A percentile compares a stretch with the other conserved stretches of the same genome.
Conservation (phyloP, 2,888 invertebrate genomes). For the Tridacna gigas region DNA sequence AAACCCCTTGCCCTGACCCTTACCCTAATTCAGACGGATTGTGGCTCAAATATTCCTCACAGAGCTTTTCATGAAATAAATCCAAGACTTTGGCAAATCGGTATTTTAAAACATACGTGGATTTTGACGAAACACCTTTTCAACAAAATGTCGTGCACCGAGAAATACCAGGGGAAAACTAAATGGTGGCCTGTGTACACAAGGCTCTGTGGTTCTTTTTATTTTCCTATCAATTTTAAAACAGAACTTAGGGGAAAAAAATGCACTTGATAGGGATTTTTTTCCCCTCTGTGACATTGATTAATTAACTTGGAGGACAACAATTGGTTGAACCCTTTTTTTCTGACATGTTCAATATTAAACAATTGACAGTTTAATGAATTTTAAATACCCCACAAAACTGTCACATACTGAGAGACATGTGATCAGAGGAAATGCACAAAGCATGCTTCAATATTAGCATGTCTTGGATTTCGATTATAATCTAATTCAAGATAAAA, state of each 20-base stretch:
- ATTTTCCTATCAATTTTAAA: constrained; percentile 64
- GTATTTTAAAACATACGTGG: too few species aligned
- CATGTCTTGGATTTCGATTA: constrained; percentile 24
- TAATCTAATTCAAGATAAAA: constrained; percentile 22
- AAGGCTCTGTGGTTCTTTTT: constrained; percentile 19
- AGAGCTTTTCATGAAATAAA: too few species aligned
- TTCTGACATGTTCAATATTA: constrained; percentile 32
- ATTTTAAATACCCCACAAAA: constrained; percentile 28
- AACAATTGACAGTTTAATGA: constrained; percentile 41
- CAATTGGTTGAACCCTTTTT: constrained; percentile 14
- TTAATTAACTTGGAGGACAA: constrained; percentile 51
- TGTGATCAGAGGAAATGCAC: constrained; percentile 22
- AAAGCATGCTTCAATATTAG: constrained; percentile 28
- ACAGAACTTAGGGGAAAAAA: constrained; percentile 49
- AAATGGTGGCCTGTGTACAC: too few species aligned
- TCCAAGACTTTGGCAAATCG: too few species aligned
- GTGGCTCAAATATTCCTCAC: too few species aligned
- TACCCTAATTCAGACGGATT: too few species aligned
- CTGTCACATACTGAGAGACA: constrained; percentile 9
- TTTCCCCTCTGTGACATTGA: constrained; percentile 48
- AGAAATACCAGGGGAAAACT: too few species aligned
- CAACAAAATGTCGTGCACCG: too few species aligned
- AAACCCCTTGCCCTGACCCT: too few species aligned
- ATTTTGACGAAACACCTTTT: too few species aligned
- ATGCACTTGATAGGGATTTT: constrained; percentile 17